Evolutionary conservation across 2,888 invertebrate genomes (phyloP).

Genomic region (Ariolimax columbianus): DNA sequence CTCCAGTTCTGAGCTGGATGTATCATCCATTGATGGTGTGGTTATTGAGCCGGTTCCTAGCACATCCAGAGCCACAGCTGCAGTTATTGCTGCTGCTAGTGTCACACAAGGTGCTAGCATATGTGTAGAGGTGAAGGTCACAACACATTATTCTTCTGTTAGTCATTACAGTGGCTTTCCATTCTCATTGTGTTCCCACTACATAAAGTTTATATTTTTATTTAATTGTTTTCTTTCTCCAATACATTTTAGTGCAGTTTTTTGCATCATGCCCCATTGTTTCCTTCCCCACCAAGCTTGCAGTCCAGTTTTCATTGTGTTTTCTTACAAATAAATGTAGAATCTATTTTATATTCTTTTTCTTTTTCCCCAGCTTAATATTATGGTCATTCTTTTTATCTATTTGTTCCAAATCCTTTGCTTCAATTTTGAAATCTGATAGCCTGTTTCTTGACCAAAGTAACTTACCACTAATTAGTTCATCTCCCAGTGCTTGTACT

Average conservation of each 20-base stretch:
- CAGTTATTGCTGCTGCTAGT: neutral
- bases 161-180: conserved; percentile 8
- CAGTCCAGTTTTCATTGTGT: neutral
- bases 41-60: neutral
- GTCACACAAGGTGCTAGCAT: neutral
- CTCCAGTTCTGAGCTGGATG: conserved; percentile 10
- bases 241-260: neutral
- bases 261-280: neutral
- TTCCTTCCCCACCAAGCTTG: neutral
- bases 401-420: too few relatives aligned
- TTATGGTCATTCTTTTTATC: too few relatives aligned
- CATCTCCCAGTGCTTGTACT: too few relatives aligned
- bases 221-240: neutral
- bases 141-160: neutral
- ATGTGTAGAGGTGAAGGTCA: conserved; percentile 14
- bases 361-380: too few relatives aligned
- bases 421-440: too few relatives aligned
- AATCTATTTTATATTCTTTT: neutral
- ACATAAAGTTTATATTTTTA: neutral
- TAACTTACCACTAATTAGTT: too few relatives aligned
- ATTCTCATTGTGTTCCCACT: conserved; percentile 15
- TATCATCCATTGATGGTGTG: conserved; percentile 28
- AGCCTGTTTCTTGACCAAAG: too few relatives aligned
- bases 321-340: neutral
- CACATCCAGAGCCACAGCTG: conserved; percentile 1